Evolutionary conservation across 1,140 invertebrate genomes (phyloP).

Genomic region (Ganaspis sp.): DNA sequence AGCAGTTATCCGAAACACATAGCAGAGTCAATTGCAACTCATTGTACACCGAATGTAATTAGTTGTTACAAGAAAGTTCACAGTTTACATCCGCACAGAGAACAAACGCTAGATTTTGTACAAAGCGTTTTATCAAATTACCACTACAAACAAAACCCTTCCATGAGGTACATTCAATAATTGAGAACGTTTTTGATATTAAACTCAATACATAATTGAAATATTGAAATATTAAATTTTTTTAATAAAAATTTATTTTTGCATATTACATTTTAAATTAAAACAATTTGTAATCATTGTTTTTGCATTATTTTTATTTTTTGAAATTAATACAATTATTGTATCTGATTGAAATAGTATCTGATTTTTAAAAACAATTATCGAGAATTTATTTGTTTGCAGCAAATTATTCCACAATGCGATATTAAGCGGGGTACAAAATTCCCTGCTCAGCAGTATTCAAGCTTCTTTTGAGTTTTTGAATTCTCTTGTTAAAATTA

Average conservation of each 20-base stretch:
- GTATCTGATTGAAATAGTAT: no score
- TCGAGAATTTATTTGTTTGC: slow-evolving; percentile 43
- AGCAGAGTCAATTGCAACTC: slow-evolving; percentile 61
- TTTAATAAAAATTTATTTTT: not conserved
- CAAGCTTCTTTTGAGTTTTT: slow-evolving; percentile 64
- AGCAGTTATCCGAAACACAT: slow-evolving; percentile 55
- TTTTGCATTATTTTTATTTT: slow-evolving; percentile 32
- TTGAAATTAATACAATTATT: slow-evolving; percentile 20
- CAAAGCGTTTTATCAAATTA: slow-evolving; percentile 56
- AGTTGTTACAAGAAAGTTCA: slow-evolving; percentile 68
- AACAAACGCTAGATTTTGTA: slow-evolving; percentile 65
- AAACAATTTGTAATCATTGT: no score
- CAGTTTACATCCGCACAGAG: slow-evolving; percentile 68
- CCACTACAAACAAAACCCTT: slow-evolving; percentile 58
- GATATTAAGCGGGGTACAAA: slow-evolving; percentile 51
- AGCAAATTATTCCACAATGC: slow-evolving; percentile 61
- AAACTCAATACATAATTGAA: no score
- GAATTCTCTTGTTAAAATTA: slow-evolving; percentile 49
- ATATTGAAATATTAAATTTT: not conserved
- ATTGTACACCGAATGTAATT: slow-evolving; percentile 60
- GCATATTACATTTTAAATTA: no score
- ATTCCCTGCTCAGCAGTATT: slow-evolving; percentile 51
- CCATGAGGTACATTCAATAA: slow-evolving; percentile 55
- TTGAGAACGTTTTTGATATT: no score
- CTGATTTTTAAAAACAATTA: slow-evolving; percentile 32